Evolutionary conservation across 2,888 invertebrate genomes (phyloP), one percentile per base, ranked within the genome.

Genomic region (Drosophila koepferae): DNA sequence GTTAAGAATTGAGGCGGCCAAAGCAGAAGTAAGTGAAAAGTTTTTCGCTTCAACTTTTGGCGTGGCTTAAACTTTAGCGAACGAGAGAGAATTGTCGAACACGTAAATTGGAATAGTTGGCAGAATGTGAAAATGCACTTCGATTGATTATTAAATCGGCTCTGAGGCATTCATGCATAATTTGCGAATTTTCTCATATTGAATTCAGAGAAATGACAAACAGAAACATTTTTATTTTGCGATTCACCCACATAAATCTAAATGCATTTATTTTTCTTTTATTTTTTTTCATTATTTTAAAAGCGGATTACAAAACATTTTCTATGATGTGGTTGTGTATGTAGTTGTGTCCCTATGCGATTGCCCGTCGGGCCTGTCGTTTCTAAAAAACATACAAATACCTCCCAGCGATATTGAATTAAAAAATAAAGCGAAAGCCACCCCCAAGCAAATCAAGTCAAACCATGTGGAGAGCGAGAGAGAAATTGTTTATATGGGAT

Each of bases 281-380:
- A n/a, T 36, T 3, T 14, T 64, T 60, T 71, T 83, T 78, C 83
- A 88, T 85, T 88, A 85, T 75, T 78, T 74, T 77, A 81, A 86
- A 85, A 88, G 89, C 83, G 76, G 81, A 88, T 85, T 83, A 80
- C 74, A 62, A 67, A 85, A 80, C 74, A 80, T 63, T 41, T 68
- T 56, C 5, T 54, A 34, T 71, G 49, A 51, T 48, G 31, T 23
- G 36, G 4, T 2, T 23, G 16, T 31, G 31, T 60, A 44, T 46
- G n/a, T 12, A 14, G n/a, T n/a, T 41, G 34, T 67, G 23, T 54
- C 40, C 48, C 55, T 31, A 41, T 61, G 40, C 40, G 41, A 63
- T 59, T 63, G 70, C 59, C 79, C 67, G 43, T 20, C 23, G 69
- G 75, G 70, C 46, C 63, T 76, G 82, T 70, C 81, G 46, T 63